Conservation (phyloP, 35 echinoderm and acorn worm genomes). For the Apostichopus japonicus region DNA sequence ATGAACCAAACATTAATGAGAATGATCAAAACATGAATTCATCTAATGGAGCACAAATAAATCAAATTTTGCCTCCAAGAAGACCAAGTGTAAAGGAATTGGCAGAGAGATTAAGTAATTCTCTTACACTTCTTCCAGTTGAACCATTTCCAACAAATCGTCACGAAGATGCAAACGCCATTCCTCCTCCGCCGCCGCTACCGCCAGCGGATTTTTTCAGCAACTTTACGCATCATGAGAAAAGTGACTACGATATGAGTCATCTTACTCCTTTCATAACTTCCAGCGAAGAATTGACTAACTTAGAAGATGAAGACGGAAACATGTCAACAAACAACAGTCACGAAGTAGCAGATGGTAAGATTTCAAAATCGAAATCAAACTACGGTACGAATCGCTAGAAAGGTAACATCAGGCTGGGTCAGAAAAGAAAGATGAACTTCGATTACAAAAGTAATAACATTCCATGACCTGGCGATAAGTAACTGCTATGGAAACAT, state of each 20-base stretch:
- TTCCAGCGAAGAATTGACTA: slow-evolving; percentile 3
- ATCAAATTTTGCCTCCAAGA: neutral
- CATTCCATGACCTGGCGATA: neutral
- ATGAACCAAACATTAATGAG: neutral
- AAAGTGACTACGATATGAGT: slow-evolving; percentile 18
- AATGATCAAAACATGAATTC: neutral
- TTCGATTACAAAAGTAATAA: neutral
- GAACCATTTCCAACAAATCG: neutral
- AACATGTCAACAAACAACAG: neutral
- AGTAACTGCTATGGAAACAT: neutral
- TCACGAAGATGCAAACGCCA: neutral
- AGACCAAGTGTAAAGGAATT: slow-evolving; percentile 56
- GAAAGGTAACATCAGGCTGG: neutral
- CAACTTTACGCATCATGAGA: neutral
- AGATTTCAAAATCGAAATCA: neutral
- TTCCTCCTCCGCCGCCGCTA: slow-evolving; percentile 1
- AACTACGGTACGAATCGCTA: neutral
- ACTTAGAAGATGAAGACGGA: slow-evolving; percentile 11
- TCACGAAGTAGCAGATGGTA: neutral
- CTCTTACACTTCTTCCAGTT: slow-evolving; percentile 10
- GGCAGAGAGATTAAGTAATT: slow-evolving; percentile 34
- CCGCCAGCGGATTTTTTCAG: neutral
- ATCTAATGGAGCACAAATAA: neutral
- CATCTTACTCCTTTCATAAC: slow-evolving; percentile 20
- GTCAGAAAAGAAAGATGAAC: neutral